Percentiles rank a stretch among this genome's conserved stretches.
Conservation (phyloP, 2,797 vertebrate species). For the Ctenopoma kingsleyae region DNA sequence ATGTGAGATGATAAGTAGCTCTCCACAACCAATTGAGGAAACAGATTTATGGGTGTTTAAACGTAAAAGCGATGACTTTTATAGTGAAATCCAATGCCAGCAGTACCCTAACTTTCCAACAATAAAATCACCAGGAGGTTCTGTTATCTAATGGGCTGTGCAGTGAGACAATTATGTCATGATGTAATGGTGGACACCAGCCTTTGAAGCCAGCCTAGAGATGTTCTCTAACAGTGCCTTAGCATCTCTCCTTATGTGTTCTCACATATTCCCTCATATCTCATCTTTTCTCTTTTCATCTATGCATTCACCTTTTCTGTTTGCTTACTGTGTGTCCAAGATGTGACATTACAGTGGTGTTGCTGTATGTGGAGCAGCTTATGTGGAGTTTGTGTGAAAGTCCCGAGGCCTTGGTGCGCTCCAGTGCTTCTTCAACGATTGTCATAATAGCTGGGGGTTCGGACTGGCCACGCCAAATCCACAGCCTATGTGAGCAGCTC, state of each 20-base stretch:
- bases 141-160: slow-evolving; percentile 30
- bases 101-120: slow-evolving; percentile 38
- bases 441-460: slow-evolving; percentile 52
- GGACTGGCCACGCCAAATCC: slow-evolving; percentile 88
- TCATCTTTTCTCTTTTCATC: slow-evolving; percentile 33
- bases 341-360: slow-evolving; percentile 89
- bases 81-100: slow-evolving; percentile 55
- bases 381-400: slow-evolving; percentile 91
- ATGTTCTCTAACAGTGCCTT: slow-evolving; percentile 10
- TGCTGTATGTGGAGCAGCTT: slow-evolving; percentile 91
- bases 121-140: slow-evolving; percentile 57
- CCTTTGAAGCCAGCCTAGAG: slow-evolving; percentile 19
- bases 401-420: slow-evolving; percentile 82
- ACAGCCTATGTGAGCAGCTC: slow-evolving; percentile 91
- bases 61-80: slow-evolving; percentile 51
- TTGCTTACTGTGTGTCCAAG: slow-evolving; percentile 70
- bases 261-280: slow-evolving; percentile 30
- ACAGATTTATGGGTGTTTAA: slow-evolving; percentile 59
- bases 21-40: slow-evolving; percentile 51
- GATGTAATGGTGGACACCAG: slow-evolving; percentile 42
- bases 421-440: slow-evolving; percentile 66
- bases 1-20: slow-evolving; percentile 57
- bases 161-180: slow-evolving; percentile 37
- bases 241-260: slow-evolving; percentile 13
- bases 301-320: slow-evolving; percentile 12